Base-by-base conservation (phyloP, 1,140 invertebrate species). In the Belonocnema kinseyi region DNA sequence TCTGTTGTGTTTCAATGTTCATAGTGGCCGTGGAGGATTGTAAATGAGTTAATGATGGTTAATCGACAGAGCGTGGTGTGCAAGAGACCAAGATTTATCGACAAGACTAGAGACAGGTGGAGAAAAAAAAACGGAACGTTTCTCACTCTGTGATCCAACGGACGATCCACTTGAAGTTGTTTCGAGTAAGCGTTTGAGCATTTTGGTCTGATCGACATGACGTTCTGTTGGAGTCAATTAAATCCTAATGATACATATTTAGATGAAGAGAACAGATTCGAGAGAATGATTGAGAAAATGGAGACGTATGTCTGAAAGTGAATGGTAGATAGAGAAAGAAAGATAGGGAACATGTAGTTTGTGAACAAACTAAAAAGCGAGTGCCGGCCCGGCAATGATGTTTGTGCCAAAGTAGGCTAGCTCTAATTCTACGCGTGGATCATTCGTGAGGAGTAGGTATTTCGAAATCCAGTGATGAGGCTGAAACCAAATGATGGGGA, bases 171-270 rank as follows among this genome's bases (percentile, higher is more conserved):
- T 21, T 26, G 11, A 26, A 40, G n/a, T 46, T 46, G 10, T n/a
- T n/a, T 54, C 53, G 14, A 26, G 16, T 40, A 66, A 56, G 40
- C 70, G 21, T 58, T 19, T 77, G 46, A 51, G 51, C 74, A 54
- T 74, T 83, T 84, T 82, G 80, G 85, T 89, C 86, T 85, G 80
- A 86, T 82, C 83, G 81, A 82, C 81, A 80, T 70, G 77, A 83
- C 83, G 85, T 88, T 91, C 84, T 87, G 88, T 90, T 88, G 84
- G 84, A 91, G 90, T 91, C 90, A 91, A 91, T 91, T 90, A 91
- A 88, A 90, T 88, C 89, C 85, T 90, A 90, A 86, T 85, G 85
- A 88, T 90, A 90, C 85, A 85, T 46, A 80, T 84, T 85, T 85
- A 72, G 81, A 81, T 80, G 77, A 83, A 75, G 58, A 75, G 77